Evolutionary conservation across 2,113 vertebrate species (phyloP).

Genomic region (Elephantulus edwardii): DNA sequence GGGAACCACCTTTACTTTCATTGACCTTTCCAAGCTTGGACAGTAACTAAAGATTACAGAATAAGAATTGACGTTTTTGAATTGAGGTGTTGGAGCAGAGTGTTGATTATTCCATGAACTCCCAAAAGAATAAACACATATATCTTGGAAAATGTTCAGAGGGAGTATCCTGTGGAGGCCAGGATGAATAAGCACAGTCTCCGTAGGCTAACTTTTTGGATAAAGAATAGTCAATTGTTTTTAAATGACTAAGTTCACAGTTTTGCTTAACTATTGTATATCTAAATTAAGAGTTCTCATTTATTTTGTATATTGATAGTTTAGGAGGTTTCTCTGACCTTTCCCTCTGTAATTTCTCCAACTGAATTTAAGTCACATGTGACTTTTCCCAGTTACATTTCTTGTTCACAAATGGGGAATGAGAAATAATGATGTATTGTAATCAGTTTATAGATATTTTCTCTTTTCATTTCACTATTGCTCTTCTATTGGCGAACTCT

Average conservation of each 20-base stretch:
- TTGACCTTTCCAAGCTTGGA: no score
- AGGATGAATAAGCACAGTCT: no score
- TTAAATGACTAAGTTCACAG: not conserved
- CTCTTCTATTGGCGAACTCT: not conserved
- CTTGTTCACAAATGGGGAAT: not conserved
- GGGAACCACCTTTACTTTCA: no score
- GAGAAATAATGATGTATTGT: no score
- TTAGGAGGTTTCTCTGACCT: not conserved
- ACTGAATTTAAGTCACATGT: not conserved
- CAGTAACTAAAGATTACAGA: no score
- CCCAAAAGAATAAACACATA: no score
- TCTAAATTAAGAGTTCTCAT: not conserved
- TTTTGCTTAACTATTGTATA: not conserved
- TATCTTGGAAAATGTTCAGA: no score
- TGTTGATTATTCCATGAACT: no score
- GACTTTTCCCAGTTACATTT: not conserved
- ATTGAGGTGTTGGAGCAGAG: no score
- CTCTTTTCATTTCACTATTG: not conserved
- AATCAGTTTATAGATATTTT: not conserved
- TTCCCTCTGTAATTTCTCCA: not conserved
- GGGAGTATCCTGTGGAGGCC: no score
- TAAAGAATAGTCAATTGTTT: constrained; percentile 6
- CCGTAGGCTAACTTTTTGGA: no score
- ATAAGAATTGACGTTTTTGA: no score
- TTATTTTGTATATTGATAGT: not conserved